Evolutionary conservation across 1,140 invertebrate genomes (phyloP).

Genomic region (Lordiphosa collinella): DNA sequence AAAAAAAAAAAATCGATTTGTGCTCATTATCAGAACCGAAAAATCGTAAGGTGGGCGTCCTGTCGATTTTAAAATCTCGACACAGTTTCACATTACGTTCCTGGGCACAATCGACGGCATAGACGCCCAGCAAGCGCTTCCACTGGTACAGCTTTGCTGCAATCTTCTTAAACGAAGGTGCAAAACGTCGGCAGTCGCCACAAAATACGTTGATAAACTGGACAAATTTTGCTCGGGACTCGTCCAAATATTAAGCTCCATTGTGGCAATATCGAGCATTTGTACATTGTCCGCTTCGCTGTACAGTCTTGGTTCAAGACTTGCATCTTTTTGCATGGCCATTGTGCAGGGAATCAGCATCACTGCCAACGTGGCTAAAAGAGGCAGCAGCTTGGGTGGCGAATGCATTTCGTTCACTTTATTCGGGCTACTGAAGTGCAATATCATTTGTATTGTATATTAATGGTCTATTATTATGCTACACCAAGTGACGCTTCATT

Average conservation of each 20-base stretch:
- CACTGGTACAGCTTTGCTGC: constrained; percentile 83
- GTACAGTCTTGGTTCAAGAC: constrained; percentile 81
- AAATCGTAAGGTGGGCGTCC: background rate
- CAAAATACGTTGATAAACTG: constrained; percentile 95
- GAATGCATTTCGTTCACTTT: constrained; percentile 48
- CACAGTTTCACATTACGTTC: constrained; percentile 85
- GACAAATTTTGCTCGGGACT: constrained; percentile 81
- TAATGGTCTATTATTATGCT: too few species aligned
- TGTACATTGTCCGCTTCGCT: constrained; percentile 82
- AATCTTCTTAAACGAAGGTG: constrained; percentile 88
- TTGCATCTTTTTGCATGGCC: constrained; percentile 1
- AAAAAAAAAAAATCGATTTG: too few species aligned
- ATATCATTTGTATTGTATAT: constrained; percentile 5
- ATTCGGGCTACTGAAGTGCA: constrained; percentile 36
- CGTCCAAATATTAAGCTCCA: background rate
- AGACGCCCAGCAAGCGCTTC: constrained; percentile 80
- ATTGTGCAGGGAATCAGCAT: background rate
- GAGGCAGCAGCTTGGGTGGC: constrained; percentile 9
- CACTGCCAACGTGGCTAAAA: constrained; percentile 2
- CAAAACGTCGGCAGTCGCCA: constrained; percentile 90
- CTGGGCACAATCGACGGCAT: constrained; percentile 85
- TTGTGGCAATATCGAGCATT: constrained; percentile 69
- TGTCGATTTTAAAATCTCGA: background rate
- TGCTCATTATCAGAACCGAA: too few species aligned
- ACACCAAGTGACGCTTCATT: too few species aligned